Conservation (phyloP, 2,113 vertebrate species). For the Todiramphus chloris region DNA sequence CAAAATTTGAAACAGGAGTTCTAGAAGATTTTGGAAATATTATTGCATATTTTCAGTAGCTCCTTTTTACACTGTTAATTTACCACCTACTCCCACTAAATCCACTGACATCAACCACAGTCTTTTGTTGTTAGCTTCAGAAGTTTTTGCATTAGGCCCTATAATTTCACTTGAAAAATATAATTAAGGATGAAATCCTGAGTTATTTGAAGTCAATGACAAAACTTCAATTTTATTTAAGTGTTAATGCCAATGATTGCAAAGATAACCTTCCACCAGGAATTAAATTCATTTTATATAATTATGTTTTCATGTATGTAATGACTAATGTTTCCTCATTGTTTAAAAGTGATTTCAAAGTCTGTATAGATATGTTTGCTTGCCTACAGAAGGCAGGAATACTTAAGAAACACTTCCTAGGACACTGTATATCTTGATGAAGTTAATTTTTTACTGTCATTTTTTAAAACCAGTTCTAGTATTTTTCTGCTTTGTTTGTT, state of each 20-base stretch:
- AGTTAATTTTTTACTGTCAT: background rate
- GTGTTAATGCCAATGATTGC: background rate
- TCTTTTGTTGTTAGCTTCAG: background rate
- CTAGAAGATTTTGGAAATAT: background rate
- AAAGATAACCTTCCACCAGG: background rate
- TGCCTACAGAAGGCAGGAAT: background rate
- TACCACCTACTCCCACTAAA: background rate
- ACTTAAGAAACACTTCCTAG: background rate
- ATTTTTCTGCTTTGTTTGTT: background rate
- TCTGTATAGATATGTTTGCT: background rate
- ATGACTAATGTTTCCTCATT: background rate
- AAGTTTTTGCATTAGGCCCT: background rate
- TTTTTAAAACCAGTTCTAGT: background rate
- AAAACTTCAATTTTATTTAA: background rate
- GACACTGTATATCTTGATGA: background rate
- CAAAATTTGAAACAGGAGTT: background rate
- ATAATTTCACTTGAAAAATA: background rate
- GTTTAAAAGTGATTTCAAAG: background rate
- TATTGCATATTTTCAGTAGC: background rate
- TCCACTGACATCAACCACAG: background rate
- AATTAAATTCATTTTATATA: background rate
- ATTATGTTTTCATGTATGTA: background rate
- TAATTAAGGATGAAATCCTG: background rate
- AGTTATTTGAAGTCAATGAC: background rate
- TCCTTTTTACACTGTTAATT: background rate